phyloP scores from a whole-genome alignment of 2,113 vertebrate genomes.

The Triplophysa dalaica region DNA sequence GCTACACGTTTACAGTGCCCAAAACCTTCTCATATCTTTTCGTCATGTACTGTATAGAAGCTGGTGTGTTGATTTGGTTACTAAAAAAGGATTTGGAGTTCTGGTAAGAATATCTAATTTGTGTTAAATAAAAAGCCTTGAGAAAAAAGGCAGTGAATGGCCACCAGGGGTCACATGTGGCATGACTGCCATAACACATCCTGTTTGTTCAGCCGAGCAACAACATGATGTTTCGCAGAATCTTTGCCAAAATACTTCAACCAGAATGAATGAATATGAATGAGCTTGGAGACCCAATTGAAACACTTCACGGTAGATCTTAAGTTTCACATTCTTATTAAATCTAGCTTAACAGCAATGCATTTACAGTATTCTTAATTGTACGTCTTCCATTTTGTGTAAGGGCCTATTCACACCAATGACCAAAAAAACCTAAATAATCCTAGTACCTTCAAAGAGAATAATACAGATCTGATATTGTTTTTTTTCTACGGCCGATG shows the following conservation, averaged over 20 bases:
- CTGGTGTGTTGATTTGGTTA: not conserved
- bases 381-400: no score
- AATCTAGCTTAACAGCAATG: no score
- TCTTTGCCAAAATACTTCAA: not conserved
- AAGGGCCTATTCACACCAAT: no score
- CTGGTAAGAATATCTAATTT: no score
- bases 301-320: not conserved
- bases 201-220: not conserved
- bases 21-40: not conserved
- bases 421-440: no score
- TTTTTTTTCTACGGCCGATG: no score
- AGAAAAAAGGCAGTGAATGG: not conserved
- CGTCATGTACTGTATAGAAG: not conserved
- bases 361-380: no score
- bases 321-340: no score
- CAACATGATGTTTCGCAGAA: not conserved
- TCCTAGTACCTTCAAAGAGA: no score
- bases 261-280: not conserved
- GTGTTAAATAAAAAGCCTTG: not conserved
- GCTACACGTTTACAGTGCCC: not conserved
- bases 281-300: not conserved
- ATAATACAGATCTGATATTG: no score
- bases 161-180: constrained; percentile 13
- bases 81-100: not conserved
- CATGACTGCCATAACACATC: not conserved